Evolutionary conservation across 2,888 invertebrate genomes (phyloP), one percentile per base, ranked within the genome.

Genomic region (Microplitis manilae): DNA sequence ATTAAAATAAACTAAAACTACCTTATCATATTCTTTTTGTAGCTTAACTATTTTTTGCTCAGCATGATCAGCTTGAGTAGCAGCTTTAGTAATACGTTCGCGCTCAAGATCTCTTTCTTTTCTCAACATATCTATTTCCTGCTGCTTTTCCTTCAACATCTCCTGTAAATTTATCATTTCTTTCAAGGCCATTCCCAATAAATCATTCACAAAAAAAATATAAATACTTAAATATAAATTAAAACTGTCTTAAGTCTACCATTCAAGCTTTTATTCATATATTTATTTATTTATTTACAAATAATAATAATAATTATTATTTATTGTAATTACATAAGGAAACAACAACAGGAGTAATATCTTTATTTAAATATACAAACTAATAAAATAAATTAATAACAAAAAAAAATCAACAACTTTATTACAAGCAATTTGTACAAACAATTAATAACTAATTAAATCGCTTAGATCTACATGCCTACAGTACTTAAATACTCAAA

Each of bases 71-170:
- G 94, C 95, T 87, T 96, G 95, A 81, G 93, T 92, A 2, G 96
- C 94, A 79, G 95, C 94, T 89, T 95, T 94, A 13, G 96, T 97
- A 39, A 97, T 93, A 90, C 98, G 97, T 41, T 96, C 94, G 84
- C 97, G 92, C 88, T 98, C 98, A 84, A 98, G 88, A 86, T 98
- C 98, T 73, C 97, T 91, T 89, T 99, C 98, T 80, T 95, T 94
- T 90, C 98, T 93, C 84, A 99, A 92, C 86, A 96, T 95, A 87
- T 98, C 97, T 86, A 99, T 94, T 87, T 98, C 98, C 82, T 95
- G 95, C 87, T 98, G 97, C 89, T 98, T 98, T 90, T 98, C 98
- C 87, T 96, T 94, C 78, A 98, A 91, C 50, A 96, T 92, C 90
- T 97, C 97, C 97, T 98, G 90, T 77, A 90, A 87, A 79, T 50